A percentile compares a stretch with the other conserved stretches of the same genome.
Evolutionary conservation across 2,797 vertebrate species (phyloP).

Genomic region (Lagorchestes hirsutus): DNA sequence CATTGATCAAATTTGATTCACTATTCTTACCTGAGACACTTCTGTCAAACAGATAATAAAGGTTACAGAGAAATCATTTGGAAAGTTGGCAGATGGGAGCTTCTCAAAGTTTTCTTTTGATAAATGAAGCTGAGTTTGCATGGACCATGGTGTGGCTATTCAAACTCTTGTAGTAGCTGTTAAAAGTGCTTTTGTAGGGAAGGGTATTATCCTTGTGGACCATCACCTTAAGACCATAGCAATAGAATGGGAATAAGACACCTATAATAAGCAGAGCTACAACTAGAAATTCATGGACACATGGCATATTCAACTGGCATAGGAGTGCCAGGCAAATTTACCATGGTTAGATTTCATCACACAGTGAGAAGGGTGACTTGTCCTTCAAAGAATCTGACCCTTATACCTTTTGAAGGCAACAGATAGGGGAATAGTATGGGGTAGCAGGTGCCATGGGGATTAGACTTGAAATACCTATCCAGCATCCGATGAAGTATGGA

Average conservation of each 20-base stretch:
- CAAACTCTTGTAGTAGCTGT: neutral
- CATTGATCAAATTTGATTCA: slow-evolving; percentile 6
- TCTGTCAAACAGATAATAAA: slow-evolving; percentile 23
- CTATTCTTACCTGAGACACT: slow-evolving; percentile 4
- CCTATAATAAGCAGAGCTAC: neutral
- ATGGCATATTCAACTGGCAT: neutral
- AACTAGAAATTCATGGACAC: neutral
- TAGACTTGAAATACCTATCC: neutral
- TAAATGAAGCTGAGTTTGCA: slow-evolving; percentile 7
- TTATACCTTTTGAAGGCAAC: neutral
- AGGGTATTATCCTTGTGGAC: neutral
- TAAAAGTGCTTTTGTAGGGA: neutral
- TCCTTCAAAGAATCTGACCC: neutral
- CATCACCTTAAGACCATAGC: neutral
- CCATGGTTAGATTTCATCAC: neutral
- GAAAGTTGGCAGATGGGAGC: neutral
- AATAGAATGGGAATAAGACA: neutral
- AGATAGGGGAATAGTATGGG: neutral
- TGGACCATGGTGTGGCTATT: neutral
- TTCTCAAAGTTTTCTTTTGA: slow-evolving; percentile 26
- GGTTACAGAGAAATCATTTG: slow-evolving; percentile 18
- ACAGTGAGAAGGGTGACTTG: neutral
- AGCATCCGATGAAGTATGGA: neutral
- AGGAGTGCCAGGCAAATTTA: neutral
- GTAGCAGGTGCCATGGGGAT: neutral